A percentile compares a stretch with the other conserved stretches of the same genome.
Conservation (phyloP, 2,113 vertebrate species). For the Camelus bactrianus region DNA sequence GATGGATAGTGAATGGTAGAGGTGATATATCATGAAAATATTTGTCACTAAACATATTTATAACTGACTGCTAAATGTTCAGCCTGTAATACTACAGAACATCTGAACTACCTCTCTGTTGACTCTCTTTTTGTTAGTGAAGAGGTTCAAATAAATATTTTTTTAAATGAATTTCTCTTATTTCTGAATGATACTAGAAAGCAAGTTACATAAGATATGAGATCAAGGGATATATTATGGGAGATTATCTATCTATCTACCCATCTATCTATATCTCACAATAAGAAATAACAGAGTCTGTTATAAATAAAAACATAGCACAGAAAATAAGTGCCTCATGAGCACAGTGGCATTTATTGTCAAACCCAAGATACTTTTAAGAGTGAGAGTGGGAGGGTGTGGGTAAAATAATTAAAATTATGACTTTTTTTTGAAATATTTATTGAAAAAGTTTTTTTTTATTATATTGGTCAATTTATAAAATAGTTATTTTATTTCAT, state of each 20-base stretch:
- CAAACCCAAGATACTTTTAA: not conserved
- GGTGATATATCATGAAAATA: not conserved
- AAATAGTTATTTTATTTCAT: not conserved
- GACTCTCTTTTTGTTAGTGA: not conserved
- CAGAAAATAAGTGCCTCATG: not conserved
- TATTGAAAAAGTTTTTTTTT: not conserved
- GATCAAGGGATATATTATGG: not conserved
- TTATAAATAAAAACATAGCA: not conserved
- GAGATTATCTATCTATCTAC: not conserved
- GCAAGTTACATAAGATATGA: not conserved
- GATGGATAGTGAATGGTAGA: not conserved
- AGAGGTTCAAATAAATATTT: not conserved
- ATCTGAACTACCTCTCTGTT: not conserved
- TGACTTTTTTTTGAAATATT: not conserved
- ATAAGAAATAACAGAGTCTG: not conserved
- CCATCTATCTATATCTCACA: not conserved
- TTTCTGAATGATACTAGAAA: not conserved
- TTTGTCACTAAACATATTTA: not conserved
- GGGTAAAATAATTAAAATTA: constrained; percentile 12
- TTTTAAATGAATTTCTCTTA: not conserved
- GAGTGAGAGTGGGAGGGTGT: not conserved
- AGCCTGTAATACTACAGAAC: not conserved
- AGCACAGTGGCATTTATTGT: not conserved
- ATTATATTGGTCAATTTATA: not conserved
- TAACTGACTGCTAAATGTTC: not conserved